Base-by-base conservation (phyloP, 2,888 invertebrate genomes). In the Cataglyphis albicans region DNA sequence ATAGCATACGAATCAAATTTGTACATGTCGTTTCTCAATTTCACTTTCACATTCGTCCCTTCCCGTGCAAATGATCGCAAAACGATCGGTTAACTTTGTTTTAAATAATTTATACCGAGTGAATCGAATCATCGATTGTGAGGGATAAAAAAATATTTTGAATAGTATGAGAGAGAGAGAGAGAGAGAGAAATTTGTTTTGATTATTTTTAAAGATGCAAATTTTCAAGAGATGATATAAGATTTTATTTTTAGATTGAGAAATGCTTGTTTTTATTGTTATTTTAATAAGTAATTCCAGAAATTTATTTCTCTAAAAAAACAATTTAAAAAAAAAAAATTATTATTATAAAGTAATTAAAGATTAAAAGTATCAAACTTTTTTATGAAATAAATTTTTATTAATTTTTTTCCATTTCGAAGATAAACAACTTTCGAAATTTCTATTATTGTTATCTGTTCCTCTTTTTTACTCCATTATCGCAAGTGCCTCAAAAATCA, bases 1-100 rank as follows among this genome's bases (percentile, higher is more conserved):
- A 15, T 41, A 61, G 82, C 64, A 67, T 73, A 78, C 64, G 32
- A 35, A 48, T 70, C 38, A 84, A 82, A 80, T 87, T 83, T 83
- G 67, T 83, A 82, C 73, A 81, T 29, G 29, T 84, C 84, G 78
- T 87, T 84, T 80, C 74, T 57, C 75, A 84, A 86, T 84, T 86
- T 74, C 74, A 84, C 84, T 87, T 87, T 87, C 87, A 83, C 87
- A 64, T 87, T 81, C 68, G 35, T 70, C 59, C 70, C 57, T 68
- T 72, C 29, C 68, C 61, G 78, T 64, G 75, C 32, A 32, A 61
- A 75, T 64, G 32, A 55, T 15, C 81, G 76, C 21, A 32, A 15
- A 35, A 35, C 32, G 48, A 35, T 35, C 35, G 41, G 12, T 41
- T 15, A 35, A 55, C 41, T 6, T 38, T 18, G 67, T 65, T 18